Evolutionary conservation across 1,140 invertebrate genomes (phyloP).

Genomic region (Polypedilum pembai): DNA sequence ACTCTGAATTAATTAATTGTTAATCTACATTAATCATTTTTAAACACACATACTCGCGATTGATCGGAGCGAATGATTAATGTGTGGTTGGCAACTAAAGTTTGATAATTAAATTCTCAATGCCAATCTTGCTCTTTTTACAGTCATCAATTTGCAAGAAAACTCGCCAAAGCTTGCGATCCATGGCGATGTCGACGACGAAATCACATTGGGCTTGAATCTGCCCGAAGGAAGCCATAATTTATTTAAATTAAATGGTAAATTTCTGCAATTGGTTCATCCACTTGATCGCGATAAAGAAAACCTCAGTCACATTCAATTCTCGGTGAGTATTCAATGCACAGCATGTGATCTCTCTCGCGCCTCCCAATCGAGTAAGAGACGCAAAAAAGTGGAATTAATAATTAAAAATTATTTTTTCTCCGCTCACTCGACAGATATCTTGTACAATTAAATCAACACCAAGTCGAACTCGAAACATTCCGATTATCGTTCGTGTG

Average conservation of each 20-base stretch:
- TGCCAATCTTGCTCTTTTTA: neutral
- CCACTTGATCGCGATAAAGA: slow-evolving; percentile 79
- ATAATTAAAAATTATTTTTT: slow-evolving; percentile 24
- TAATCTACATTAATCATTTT: neutral
- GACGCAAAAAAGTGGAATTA: no score
- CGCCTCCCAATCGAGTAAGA: no score
- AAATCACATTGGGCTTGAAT: slow-evolving; percentile 68
- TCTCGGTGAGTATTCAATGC: slow-evolving; percentile 56
- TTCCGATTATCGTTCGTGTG: slow-evolving; percentile 72
- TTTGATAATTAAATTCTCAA: neutral
- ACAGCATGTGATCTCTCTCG: neutral
- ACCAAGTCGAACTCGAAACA: slow-evolving; percentile 45
- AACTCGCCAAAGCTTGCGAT: slow-evolving; percentile 69
- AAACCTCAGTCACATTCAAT: slow-evolving; percentile 77
- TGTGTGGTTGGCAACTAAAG: neutral
- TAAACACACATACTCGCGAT: neutral
- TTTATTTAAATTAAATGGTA: slow-evolving; percentile 74
- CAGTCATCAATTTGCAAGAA: neutral
- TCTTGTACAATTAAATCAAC: slow-evolving; percentile 68
- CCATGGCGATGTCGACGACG: slow-evolving; percentile 67
- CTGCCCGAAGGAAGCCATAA: slow-evolving; percentile 63
- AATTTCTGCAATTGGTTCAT: slow-evolving; percentile 65
- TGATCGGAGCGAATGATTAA: neutral
- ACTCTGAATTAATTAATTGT: neutral
- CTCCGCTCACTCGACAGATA: slow-evolving; percentile 52